Base-by-base conservation (phyloP, 2,113 vertebrate genomes). In the Mesoclemmys tuberculata region DNA sequence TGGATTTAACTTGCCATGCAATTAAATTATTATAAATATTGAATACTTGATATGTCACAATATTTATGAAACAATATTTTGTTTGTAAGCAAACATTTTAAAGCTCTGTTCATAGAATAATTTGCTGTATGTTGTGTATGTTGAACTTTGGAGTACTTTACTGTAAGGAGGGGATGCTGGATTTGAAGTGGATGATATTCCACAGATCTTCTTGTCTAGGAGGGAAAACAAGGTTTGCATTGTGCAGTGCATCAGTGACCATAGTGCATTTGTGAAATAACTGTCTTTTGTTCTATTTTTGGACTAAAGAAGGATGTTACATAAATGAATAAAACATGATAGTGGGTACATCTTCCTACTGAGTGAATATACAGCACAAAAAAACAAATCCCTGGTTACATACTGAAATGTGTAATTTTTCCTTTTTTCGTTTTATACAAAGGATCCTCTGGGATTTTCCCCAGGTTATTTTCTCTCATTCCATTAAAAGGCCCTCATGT, bases 171-270 rank as follows among this genome's bases (percentile, higher is more conserved):
- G 38, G 55, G 55, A 41, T 52, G 71, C 4, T 91, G 56, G 27
- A 56, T 91, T 94, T 91, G 78, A 80, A 71, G 87, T 93, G 21
- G 89, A 56, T 84, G 82, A 48, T 54, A 87, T 78, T 84, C 93
- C 90, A 94, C 31, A 51, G 2, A n/a, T 89, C 89, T 91, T 96
- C 91, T 85, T 95, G 91, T 87, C 93, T 97, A 97, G n/a, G 18
- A 79, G 26, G 2, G 86, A 24, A 88, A 81, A n/a, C 29, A 38
- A 71, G n/a, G n/a, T n/a, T 9, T 26, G 83, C 51, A 54, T 18
- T 82, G 52, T 81, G 31, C 24, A 24, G 10, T 10, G 3, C 13
- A 8, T 51, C 21, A 84, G 56, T 77, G 31, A 27, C 22, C 56
- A 35, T 35, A 75, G 31, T 38, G 48, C 38, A 31, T 6, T n/a